phyloP scores from a whole-genome alignment of 1,140 invertebrate genomes.

The Temnothorax nylanderi region DNA sequence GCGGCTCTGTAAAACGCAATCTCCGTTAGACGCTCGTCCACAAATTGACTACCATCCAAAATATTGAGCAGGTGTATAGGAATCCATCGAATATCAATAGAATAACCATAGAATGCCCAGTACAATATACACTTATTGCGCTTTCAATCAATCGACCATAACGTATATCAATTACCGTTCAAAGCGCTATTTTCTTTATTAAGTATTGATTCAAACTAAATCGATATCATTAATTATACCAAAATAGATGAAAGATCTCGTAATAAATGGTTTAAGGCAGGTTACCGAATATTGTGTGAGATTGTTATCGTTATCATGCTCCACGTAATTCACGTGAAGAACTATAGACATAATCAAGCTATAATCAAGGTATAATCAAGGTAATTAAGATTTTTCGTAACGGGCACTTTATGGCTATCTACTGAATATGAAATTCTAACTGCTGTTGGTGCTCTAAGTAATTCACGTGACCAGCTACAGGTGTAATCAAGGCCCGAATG shows the following conservation, averaged over 20 bases:
- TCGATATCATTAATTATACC: neutral
- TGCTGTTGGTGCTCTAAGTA: slow-evolving; percentile 67
- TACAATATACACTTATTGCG: neutral
- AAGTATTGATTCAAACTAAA: neutral
- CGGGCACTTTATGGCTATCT: slow-evolving; percentile 3
- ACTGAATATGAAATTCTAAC: slow-evolving; percentile 22
- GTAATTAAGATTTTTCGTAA: slow-evolving; percentile 32
- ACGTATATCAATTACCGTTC: neutral
- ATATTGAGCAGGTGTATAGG: neutral
- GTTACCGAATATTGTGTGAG: neutral
- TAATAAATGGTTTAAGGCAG: neutral
- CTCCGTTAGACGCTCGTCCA: slow-evolving; percentile 34
- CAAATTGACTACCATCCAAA: slow-evolving; percentile 3
- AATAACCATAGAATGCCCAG: neutral
- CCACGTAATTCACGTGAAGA: slow-evolving; percentile 66
- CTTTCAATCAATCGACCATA: neutral
- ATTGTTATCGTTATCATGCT: slow-evolving; percentile 40
- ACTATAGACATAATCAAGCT: slow-evolving; percentile 21
- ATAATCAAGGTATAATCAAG: slow-evolving; percentile 61
- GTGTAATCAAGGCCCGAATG: slow-evolving; percentile 74
- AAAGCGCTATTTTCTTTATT: neutral
- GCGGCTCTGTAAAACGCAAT: slow-evolving; percentile 90
- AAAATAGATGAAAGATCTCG: neutral
- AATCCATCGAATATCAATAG: slow-evolving; percentile 14
- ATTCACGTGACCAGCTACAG: slow-evolving; percentile 69